Conservation (phyloP, 2,797 vertebrate species). For the Triplophysa yarkandensis region DNA sequence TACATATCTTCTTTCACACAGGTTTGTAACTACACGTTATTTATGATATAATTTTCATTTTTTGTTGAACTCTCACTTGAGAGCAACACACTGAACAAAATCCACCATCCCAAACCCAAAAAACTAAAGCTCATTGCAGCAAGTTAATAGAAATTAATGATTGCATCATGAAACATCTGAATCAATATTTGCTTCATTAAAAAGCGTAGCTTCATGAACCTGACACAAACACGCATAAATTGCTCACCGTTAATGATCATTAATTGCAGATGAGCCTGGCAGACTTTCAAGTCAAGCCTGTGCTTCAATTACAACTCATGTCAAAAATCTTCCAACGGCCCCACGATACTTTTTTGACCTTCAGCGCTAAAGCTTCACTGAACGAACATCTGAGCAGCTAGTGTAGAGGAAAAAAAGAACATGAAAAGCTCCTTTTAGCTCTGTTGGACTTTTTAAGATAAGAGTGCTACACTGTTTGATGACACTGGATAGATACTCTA, state of each 20-base stretch:
- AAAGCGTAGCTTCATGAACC: slow-evolving; percentile 32
- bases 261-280: slow-evolving; percentile 37
- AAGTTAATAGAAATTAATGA: slow-evolving; percentile 35
- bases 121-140: not conserved
- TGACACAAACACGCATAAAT: slow-evolving; percentile 24
- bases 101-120: slow-evolving; percentile 3
- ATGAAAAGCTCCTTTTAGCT: slow-evolving; percentile 52
- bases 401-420: slow-evolving; percentile 38
- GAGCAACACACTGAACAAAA: no score
- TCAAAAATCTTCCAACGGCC: slow-evolving; percentile 40
- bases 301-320: slow-evolving; percentile 31
- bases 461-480: slow-evolving; percentile 53
- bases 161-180: slow-evolving; percentile 37
- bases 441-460: slow-evolving; percentile 53
- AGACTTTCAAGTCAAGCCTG: slow-evolving; percentile 12
- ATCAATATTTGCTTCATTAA: slow-evolving; percentile 42
- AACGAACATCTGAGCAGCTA: slow-evolving; percentile 35
- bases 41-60: no score
- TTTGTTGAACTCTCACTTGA: no score
- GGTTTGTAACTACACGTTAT: no score
- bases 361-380: slow-evolving; percentile 35
- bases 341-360: slow-evolving; percentile 24
- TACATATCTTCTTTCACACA: no score
- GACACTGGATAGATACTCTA: slow-evolving; percentile 54
- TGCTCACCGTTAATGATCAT: slow-evolving; percentile 8